Conservation (phyloP, 2,888 invertebrate genomes). For the Epistrophe grossulariae region DNA sequence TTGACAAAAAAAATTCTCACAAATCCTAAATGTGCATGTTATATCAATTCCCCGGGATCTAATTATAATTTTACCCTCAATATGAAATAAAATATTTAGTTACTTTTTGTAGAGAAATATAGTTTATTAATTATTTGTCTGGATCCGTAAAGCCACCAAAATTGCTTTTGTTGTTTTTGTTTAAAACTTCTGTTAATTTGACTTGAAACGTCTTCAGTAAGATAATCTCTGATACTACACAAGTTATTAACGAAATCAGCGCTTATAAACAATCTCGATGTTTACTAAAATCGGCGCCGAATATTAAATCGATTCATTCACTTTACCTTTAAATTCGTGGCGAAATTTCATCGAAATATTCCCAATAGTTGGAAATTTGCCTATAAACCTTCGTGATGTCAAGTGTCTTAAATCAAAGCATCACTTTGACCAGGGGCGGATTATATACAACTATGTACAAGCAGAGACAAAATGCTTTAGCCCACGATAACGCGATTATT, state of each 20-base stretch:
- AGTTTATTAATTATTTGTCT: not conserved
- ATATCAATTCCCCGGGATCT: not conserved
- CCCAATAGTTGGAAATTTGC: constrained; percentile 22
- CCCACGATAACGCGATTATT: no score
- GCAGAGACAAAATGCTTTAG: no score
- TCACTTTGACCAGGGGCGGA: constrained; percentile 38
- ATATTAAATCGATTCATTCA: constrained; percentile 48
- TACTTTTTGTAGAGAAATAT: constrained; percentile 1
- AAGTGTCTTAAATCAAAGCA: constrained; percentile 27
- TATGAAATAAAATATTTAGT: not conserved
- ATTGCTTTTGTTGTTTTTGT: not conserved
- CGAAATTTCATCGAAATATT: constrained; percentile 60
- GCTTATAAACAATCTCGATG: constrained; percentile 57
- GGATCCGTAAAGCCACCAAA: not conserved
- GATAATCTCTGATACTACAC: constrained; percentile 52
- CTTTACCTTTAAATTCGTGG: constrained; percentile 6
- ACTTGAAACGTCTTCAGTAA: constrained; percentile 58
- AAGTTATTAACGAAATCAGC: constrained; percentile 32
- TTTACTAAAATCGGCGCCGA: constrained; percentile 28
- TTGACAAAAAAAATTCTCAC: not conserved
- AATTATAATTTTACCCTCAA: not conserved
- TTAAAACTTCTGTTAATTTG: constrained; percentile 12
- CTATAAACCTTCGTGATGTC: constrained; percentile 40
- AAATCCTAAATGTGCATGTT: no score
- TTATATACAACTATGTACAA: no score